phyloP scores from a whole-genome alignment of 2,113 vertebrate genomes.

The Eretmochelys imbricata region DNA sequence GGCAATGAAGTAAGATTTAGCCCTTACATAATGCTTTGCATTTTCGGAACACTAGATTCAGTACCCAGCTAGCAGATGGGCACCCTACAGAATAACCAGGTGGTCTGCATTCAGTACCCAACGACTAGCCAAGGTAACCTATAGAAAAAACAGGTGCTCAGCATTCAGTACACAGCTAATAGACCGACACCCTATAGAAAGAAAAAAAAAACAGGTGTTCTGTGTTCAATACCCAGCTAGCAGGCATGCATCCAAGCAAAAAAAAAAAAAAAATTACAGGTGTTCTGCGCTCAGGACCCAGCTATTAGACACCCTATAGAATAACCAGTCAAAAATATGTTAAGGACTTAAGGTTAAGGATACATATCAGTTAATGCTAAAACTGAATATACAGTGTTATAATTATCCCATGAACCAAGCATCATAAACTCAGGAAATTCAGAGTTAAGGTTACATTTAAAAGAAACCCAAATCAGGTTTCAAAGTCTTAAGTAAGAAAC shows the following conservation, averaged over 20 bases:
- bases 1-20: background rate
- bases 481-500: background rate
- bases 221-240: too few relatives aligned
- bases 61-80: background rate
- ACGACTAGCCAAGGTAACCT: too few relatives aligned
- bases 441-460: background rate
- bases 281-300: too few relatives aligned
- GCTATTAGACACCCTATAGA: too few relatives aligned
- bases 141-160: too few relatives aligned
- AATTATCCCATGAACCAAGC: background rate
- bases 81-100: background rate
- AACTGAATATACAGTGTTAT: background rate
- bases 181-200: too few relatives aligned
- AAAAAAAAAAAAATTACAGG: too few relatives aligned
- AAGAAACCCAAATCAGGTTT: background rate
- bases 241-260: too few relatives aligned
- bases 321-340: too few relatives aligned
- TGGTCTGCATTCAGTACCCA: background rate
- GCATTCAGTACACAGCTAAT: background rate
- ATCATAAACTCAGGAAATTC: background rate
- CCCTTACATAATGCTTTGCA: background rate
- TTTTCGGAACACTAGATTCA: background rate
- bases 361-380: background rate
- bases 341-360: too few relatives aligned
- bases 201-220: too few relatives aligned